phyloP scores from a whole-genome alignment of 2,888 invertebrate genomes.

The Pollenia griseotomentosa region DNA sequence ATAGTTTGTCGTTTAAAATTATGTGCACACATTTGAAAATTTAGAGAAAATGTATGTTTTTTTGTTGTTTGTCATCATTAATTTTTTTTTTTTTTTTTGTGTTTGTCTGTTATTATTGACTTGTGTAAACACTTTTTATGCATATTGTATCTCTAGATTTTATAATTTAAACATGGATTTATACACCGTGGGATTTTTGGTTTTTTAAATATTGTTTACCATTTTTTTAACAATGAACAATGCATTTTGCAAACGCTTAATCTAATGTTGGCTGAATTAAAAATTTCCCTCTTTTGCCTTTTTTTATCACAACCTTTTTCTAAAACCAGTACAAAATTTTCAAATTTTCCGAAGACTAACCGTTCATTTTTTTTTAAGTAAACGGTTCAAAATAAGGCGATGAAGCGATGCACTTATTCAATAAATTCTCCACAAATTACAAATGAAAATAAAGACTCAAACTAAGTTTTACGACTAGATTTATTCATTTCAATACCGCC shows the following conservation, averaged over 20 bases:
- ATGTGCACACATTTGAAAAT: slow-evolving; percentile 28
- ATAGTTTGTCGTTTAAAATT: slow-evolving; percentile 45
- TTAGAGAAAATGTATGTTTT: slow-evolving; percentile 7
- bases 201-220: background rate
- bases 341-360: too few relatives aligned
- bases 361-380: too few relatives aligned
- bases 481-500: too few relatives aligned
- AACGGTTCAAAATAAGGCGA: too few relatives aligned
- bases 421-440: too few relatives aligned
- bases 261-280: background rate
- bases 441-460: too few relatives aligned
- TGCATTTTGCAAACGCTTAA: slow-evolving; percentile 39
- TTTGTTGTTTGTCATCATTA: slow-evolving; percentile 46
- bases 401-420: too few relatives aligned
- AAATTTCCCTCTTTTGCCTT: too few relatives aligned
- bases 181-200: slow-evolving; percentile 49
- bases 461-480: too few relatives aligned
- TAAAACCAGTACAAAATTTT: too few relatives aligned
- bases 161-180: slow-evolving; percentile 12
- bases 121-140: slow-evolving; percentile 22
- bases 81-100: slow-evolving; percentile 6
- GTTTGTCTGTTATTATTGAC: slow-evolving; percentile 29
- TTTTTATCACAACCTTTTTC: too few relatives aligned
- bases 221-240: slow-evolving; percentile 4
- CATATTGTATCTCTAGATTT: background rate